phyloP scores from a whole-genome alignment of 2,888 invertebrate species.

The Capitulum mitella region DNA sequence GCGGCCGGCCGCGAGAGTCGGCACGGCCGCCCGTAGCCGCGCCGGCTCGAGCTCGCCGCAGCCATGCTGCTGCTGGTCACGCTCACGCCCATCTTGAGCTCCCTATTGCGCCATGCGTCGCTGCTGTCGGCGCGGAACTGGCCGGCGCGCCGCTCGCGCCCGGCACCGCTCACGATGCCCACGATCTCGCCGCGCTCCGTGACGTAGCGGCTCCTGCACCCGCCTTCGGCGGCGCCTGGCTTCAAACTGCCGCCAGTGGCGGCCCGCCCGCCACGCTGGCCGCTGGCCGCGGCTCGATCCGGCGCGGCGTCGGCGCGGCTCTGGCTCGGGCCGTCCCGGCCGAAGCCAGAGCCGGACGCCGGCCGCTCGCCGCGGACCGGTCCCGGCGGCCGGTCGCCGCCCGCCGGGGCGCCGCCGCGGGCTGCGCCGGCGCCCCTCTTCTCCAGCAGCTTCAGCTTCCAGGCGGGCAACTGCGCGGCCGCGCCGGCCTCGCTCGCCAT shows the following conservation, averaged over 20 bases:
- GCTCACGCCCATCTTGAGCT: slow-evolving; percentile 19
- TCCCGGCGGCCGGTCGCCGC: background rate
- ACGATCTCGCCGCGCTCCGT: background rate
- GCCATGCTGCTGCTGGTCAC: background rate
- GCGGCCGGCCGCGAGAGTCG: background rate
- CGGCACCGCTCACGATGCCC: background rate
- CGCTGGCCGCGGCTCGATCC: background rate
- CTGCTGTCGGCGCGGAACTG: background rate
- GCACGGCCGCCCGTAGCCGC: background rate
- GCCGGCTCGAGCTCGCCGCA: background rate
- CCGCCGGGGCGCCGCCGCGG: background rate
- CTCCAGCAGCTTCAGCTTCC: slow-evolving; percentile 13
- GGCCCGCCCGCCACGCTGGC: background rate
- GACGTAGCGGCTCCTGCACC: background rate
- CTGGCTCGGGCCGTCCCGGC: background rate
- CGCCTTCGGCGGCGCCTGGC: background rate
- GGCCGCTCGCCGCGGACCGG: background rate
- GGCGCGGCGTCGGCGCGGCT: background rate
- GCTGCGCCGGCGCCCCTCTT: background rate
- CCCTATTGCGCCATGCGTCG: slow-evolving; percentile 22
- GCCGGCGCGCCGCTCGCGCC: background rate
- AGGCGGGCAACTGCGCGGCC: background rate
- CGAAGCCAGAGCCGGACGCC: background rate
- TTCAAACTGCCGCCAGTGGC: background rate
- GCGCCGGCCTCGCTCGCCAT: background rate